Evolutionary conservation across 2,888 invertebrate species (phyloP), one percentile per base, ranked within the genome.

Genomic region (Exephanes ischioxanthus): DNA sequence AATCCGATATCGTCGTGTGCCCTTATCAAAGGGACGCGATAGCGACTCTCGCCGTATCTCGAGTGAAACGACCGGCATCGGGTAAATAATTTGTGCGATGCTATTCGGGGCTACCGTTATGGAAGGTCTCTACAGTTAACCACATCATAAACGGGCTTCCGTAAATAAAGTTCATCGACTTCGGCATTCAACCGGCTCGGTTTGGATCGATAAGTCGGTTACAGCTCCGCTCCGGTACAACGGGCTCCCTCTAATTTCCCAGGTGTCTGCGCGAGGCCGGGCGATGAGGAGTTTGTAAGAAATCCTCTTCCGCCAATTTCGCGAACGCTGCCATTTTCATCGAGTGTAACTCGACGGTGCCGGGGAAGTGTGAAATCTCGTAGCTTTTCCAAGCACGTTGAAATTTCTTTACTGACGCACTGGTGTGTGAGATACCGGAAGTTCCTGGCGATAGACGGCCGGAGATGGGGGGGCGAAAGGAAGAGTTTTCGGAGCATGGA

Each of bases 361-460:
- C 19, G 0, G 41, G 75, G 22, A 41, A 41, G 26, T 19, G 41
- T 33, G 75, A 66, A 82, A 82, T 37, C 55, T 85, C 71, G 67
- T 72, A 61, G 75, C 37, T 41, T 48, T 33, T 63, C 30, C 16
- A 6, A 63, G 11, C 37, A 22, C 68, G 48, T n/a, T 63, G 7
- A 67, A 71, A 83, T 83, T 68, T 77, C 80, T 76, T 68, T 58
- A 68, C 9, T n/a, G 80, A 77, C 67, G 83, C 83, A 77, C 71
- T 70, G 85, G 80, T 61, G 83, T 85, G 85, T 80, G 85, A 85
- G 67, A 80, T 16, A 73, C 41, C 45, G 45, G 45, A 68, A 80
- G 76, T 83, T 80, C 22, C 75, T 51, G 73, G 33, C 63, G 33
- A 30, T 33, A 37, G 45, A 73, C n/a, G 53, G 26, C 7, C 48